Percentiles rank a stretch among this genome's conserved stretches.
Evolutionary conservation across 2,113 vertebrate species (phyloP).

Genomic region (Regulus satrapa): DNA sequence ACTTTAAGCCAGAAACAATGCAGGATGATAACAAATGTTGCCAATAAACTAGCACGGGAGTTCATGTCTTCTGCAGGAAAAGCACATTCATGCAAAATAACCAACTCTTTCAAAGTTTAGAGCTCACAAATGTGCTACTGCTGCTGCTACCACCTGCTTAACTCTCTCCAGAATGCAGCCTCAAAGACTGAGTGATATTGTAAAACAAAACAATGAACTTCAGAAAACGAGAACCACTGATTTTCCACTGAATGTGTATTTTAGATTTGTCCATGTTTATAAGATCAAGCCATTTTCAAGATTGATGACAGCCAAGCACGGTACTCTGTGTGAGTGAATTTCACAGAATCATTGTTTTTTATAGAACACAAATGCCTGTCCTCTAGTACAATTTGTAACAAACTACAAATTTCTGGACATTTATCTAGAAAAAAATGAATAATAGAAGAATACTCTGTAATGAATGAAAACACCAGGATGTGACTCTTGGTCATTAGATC

Average conservation of each 20-base stretch:
- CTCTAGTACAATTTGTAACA: neutral
- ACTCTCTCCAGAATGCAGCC: neutral
- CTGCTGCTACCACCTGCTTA: neutral
- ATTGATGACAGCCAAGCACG: neutral
- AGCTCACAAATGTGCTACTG: neutral
- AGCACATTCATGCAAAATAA: neutral
- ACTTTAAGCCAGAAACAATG: neutral
- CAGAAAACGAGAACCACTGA: neutral
- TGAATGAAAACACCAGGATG: neutral
- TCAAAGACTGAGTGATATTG: neutral
- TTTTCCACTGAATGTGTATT: neutral
- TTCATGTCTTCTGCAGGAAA: neutral
- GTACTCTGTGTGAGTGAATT: neutral
- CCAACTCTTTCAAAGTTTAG: neutral
- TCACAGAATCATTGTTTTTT: neutral
- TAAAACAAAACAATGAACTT: neutral
- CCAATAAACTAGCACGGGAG: neutral
- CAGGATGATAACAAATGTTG: neutral
- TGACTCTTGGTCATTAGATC: neutral
- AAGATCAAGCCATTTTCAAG: neutral
- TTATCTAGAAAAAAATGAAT: neutral
- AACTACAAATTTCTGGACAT: neutral
- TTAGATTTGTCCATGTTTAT: neutral
- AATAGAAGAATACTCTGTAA: neutral
- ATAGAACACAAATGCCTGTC: neutral